Percentiles rank a stretch among this genome's conserved stretches.
phyloP scores from a whole-genome alignment of 64 coral and sea anemone genomes.

The Trachythela sp. region DNA sequence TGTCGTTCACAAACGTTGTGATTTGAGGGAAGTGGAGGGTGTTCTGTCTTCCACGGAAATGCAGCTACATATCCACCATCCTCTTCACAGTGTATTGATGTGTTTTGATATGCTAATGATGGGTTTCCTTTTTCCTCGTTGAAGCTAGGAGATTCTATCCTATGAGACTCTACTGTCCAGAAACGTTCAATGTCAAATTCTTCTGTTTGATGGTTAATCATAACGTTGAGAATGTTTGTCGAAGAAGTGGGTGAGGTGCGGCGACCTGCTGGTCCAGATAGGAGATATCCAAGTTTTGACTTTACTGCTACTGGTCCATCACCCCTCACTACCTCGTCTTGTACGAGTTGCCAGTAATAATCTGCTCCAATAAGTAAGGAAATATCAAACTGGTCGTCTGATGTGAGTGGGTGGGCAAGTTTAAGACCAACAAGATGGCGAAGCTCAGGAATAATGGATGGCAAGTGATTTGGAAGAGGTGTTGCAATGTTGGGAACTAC shows the following conservation, averaged over 20 bases:
- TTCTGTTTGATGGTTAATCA: not conserved
- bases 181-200: too few relatives aligned
- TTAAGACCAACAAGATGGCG: not conserved
- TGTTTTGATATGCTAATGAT: not conserved
- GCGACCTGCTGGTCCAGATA: too few relatives aligned
- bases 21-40: not conserved
- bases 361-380: too few relatives aligned
- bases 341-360: constrained; percentile 14
- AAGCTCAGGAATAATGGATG: not conserved
- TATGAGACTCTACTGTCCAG: too few relatives aligned
- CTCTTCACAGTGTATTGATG: not conserved
- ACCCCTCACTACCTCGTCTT: not conserved
- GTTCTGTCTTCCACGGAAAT: not conserved
- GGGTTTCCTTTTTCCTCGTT: not conserved
- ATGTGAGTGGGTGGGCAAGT: not conserved
- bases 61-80: not conserved
- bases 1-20: not conserved
- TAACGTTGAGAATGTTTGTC: not conserved
- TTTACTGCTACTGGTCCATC: constrained; percentile 27
- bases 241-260: not conserved
- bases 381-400: too few relatives aligned
- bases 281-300: too few relatives aligned
- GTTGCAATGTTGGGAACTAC: not conserved
- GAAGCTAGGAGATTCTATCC: not conserved
- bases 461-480: not conserved